phyloP scores from a whole-genome alignment of 1,140 invertebrate genomes.

The Trachelipus rathkii region DNA sequence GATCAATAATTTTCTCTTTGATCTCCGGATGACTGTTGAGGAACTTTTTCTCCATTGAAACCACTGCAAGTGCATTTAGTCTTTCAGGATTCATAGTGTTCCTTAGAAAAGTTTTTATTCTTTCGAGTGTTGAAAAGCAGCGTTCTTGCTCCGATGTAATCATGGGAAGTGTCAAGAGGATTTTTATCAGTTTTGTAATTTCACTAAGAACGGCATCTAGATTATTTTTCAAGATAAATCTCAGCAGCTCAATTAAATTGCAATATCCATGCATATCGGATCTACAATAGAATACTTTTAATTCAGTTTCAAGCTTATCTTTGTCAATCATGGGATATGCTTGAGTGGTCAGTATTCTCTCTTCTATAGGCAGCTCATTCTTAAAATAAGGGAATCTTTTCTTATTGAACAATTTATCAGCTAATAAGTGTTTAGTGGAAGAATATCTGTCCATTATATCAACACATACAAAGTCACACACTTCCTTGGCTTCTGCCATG shows the following conservation, averaged over 20 bases:
- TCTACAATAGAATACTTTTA: conserved; percentile 11
- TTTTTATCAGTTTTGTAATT: conserved; percentile 36
- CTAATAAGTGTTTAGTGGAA: conserved; percentile 39
- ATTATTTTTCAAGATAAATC: conserved; percentile 35
- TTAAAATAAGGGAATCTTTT: conserved; percentile 29
- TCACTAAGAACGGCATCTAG: conserved; percentile 33
- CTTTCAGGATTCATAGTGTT: too few species aligned
- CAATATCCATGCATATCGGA: conserved; percentile 2
- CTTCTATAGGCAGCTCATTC: conserved; percentile 29
- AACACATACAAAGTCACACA: conserved; percentile 37
- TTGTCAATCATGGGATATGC: conserved; percentile 6
- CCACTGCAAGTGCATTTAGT: too few species aligned
- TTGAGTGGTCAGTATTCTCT: conserved; percentile 14
- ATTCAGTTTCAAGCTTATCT: not conserved
- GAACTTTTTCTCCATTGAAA: too few species aligned
- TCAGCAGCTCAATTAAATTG: conserved; percentile 29
- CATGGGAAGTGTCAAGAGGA: conserved; percentile 33
- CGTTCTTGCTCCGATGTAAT: conserved; percentile 25
- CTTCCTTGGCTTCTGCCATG: conserved; percentile 42
- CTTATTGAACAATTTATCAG: conserved; percentile 42
- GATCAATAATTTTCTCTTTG: too few species aligned
- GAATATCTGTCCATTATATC: conserved; percentile 38
- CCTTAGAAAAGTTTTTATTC: too few species aligned
- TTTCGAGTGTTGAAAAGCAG: too few species aligned
- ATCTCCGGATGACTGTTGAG: too few species aligned